Evolutionary conservation across 1,140 invertebrate species (phyloP).

Genomic region (Varroa destructor): DNA sequence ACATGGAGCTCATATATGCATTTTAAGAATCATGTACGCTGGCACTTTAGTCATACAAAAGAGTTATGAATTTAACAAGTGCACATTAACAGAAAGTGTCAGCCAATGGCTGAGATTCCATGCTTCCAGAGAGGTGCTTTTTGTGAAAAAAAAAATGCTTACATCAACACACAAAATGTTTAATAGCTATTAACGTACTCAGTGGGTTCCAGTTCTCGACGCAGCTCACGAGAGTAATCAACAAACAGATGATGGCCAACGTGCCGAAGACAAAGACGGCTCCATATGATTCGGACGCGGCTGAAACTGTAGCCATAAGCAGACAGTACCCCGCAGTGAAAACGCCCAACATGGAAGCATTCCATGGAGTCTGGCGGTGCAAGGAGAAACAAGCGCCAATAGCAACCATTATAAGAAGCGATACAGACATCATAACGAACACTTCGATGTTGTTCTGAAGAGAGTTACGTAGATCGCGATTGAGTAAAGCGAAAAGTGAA

Average conservation of each 20-base stretch:
- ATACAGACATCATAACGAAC: conserved; percentile 13
- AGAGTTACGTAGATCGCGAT: not conserved
- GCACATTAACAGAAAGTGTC: too few species aligned
- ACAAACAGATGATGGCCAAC: not conserved
- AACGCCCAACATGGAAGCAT: not conserved
- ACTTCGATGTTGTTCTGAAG: conserved; percentile 11
- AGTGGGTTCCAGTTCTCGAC: conserved; percentile 7
- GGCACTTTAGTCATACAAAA: too few species aligned
- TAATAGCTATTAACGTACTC: not conserved
- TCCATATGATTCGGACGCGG: conserved; percentile 26
- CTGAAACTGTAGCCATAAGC: conserved; percentile 6
- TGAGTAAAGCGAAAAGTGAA: not conserved
- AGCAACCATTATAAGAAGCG: not conserved
- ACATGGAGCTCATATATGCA: too few species aligned
- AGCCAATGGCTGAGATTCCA: too few species aligned
- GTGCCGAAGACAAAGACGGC: conserved; percentile 18
- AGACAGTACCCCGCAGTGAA: not conserved
- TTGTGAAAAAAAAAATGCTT: too few species aligned
- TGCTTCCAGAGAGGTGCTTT: too few species aligned
- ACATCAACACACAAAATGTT: too few species aligned
- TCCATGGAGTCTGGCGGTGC: not conserved
- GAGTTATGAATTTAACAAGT: too few species aligned
- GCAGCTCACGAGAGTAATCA: conserved; percentile 14
- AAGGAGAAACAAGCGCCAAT: conserved; percentile 3
- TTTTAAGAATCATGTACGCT: too few species aligned